Percentiles rank a stretch among this genome's conserved stretches.
phyloP scores from a whole-genome alignment of 2,888 invertebrate genomes.

The Tupiocoris notatus region DNA sequence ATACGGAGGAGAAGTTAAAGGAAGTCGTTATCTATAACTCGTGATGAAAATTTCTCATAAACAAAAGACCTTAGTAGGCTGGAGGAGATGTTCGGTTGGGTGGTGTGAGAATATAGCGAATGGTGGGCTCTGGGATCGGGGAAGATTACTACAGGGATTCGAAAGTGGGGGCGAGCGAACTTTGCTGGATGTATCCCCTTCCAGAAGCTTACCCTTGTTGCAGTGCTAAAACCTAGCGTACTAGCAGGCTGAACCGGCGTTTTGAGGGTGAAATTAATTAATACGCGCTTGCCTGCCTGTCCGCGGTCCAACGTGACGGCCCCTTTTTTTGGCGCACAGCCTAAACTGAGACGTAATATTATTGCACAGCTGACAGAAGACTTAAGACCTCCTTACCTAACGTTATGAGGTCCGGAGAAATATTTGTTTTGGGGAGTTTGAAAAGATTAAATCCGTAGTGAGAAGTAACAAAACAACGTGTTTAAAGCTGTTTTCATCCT shows the following conservation, averaged over 20 bases:
- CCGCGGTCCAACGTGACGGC: background rate
- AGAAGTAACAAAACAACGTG: too few species aligned
- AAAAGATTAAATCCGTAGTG: too few species aligned
- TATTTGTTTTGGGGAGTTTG: too few species aligned
- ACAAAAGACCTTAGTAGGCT: slow-evolving; percentile 9
- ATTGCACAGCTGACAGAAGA: background rate
- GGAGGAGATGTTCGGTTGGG: background rate
- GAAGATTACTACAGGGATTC: background rate
- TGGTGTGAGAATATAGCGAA: background rate
- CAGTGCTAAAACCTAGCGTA: background rate
- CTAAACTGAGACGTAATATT: background rate
- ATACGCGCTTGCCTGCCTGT: background rate
- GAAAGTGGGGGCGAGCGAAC: background rate
- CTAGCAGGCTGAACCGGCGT: background rate
- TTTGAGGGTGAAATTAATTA: background rate
- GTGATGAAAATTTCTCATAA: slow-evolving; percentile 25
- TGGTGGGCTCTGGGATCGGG: background rate
- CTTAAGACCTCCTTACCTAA: too few species aligned
- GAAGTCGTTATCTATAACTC: slow-evolving; percentile 26
- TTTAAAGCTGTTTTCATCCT: too few species aligned
- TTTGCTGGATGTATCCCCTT: background rate
- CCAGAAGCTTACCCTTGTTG: background rate
- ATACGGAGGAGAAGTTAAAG: slow-evolving; percentile 15
- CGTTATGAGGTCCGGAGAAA: too few species aligned
- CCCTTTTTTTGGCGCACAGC: background rate